Evolutionary conservation across 2,113 vertebrate species (phyloP).

Genomic region (Gymnobelideus leadbeateri): DNA sequence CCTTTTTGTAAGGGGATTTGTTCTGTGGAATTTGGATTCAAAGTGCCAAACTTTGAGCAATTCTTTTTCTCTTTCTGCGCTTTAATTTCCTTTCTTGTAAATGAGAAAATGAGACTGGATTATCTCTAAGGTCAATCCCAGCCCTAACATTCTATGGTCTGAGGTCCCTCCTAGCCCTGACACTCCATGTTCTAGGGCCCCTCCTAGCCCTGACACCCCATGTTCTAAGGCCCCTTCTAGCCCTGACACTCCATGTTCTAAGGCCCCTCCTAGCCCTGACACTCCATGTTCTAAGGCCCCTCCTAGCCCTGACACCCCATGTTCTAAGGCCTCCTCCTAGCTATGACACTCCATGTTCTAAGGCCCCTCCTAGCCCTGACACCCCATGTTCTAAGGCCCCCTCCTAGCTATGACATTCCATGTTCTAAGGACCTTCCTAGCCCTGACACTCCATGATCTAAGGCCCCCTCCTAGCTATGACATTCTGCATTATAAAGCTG

Average conservation of each 20-base stretch:
- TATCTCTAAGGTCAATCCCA: not conserved
- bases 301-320: not conserved
- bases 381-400: not conserved
- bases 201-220: not conserved
- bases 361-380: not conserved
- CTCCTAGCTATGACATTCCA: not conserved
- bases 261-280: not conserved
- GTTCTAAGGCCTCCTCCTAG: not conserved
- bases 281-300: not conserved
- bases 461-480: not conserved
- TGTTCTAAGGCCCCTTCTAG: not conserved
- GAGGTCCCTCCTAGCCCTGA: not conserved
- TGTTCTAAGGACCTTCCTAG: not conserved
- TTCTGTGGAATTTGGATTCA: too few species aligned
- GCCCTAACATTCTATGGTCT: not conserved
- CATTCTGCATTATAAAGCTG: too few species aligned
- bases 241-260: not conserved
- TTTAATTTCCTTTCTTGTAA: not conserved
- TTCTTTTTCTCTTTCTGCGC: not conserved
- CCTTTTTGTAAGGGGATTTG: too few species aligned
- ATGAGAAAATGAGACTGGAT: not conserved
- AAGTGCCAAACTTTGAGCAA: not conserved
- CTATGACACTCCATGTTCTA: too few species aligned
- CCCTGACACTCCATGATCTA: not conserved
- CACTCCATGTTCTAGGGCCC: too few species aligned